These are phyloP conservation scores for Paraescarpia echinospica DNA, from an alignment of 1,140 invertebrate genomes.

Conservation along the genomic window DNA sequence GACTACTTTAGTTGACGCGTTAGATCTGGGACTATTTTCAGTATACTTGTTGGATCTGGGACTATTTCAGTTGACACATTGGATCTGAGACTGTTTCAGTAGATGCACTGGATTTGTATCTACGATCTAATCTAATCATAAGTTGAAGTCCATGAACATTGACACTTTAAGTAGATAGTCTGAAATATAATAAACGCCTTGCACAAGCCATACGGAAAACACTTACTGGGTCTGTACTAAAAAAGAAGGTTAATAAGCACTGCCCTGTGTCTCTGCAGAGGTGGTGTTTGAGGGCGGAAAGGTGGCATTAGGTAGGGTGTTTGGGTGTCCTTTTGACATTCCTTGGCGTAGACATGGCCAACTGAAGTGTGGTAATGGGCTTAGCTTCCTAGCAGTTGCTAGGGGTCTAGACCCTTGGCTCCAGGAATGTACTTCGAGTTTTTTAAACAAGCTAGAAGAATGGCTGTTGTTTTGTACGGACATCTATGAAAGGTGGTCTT, in stretches of 20 bases:
- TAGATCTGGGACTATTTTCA: no score
- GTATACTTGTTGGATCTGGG: no score
- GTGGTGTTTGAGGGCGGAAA: background rate
- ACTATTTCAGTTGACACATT: no score
- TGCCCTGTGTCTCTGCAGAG: background rate
- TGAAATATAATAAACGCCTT: no score
- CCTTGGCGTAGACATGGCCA: background rate
- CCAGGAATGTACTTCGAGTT: background rate
- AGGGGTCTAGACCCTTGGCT: background rate
- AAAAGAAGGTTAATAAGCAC: background rate
- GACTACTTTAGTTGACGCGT: no score
- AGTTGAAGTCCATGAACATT: no score
- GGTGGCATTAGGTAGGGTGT: background rate
- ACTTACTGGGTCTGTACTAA: background rate
- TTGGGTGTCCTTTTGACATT: background rate
- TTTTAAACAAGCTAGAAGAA: background rate
- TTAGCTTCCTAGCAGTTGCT: background rate
- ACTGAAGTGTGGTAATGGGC: background rate
- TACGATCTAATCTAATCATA: no score
- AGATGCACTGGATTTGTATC: no score
- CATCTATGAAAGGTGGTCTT: background rate
- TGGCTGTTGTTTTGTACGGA: background rate
- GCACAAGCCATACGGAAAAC: no score
- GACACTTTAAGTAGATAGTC: no score
- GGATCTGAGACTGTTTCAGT: no score